These are phyloP conservation scores for Carlito syrichta DNA, from an alignment of 2,113 vertebrate species.

Conservation along the genomic window DNA sequence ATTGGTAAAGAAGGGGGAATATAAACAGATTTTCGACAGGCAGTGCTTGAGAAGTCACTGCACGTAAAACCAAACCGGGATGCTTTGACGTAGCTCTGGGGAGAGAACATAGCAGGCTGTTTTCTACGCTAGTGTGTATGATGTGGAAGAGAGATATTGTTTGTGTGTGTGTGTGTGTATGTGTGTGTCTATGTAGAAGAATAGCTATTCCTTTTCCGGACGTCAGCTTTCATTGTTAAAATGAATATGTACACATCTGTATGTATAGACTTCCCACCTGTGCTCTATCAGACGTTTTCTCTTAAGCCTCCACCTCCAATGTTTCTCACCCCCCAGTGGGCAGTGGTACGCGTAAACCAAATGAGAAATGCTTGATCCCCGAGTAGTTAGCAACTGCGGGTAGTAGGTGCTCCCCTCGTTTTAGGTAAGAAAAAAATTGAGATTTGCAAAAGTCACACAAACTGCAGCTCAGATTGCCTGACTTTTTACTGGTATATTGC, in stretches of 20 bases:
- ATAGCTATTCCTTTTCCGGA: background rate
- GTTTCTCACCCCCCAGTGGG: background rate
- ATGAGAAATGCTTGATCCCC: background rate
- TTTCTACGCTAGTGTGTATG: background rate
- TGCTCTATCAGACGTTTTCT: background rate
- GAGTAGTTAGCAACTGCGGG: conserved; percentile 1
- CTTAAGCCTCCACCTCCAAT: background rate
- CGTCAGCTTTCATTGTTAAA: conserved; percentile 5
- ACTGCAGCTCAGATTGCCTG: background rate
- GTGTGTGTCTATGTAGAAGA: background rate
- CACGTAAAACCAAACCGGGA: background rate
- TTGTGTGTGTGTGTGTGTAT: background rate
- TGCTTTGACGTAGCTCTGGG: background rate
- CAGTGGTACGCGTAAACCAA: background rate
- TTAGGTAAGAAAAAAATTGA: background rate
- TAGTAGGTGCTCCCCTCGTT: background rate
- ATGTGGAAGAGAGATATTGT: background rate
- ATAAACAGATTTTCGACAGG: background rate
- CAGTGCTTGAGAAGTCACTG: background rate
- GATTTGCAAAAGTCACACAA: background rate
- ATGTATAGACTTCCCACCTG: background rate
- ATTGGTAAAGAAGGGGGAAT: background rate
- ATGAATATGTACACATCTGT: background rate
- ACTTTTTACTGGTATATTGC: background rate
- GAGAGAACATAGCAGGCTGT: background rate